Conservation (phyloP, 2,797 vertebrate species). For the Echiichthys vipera region DNA sequence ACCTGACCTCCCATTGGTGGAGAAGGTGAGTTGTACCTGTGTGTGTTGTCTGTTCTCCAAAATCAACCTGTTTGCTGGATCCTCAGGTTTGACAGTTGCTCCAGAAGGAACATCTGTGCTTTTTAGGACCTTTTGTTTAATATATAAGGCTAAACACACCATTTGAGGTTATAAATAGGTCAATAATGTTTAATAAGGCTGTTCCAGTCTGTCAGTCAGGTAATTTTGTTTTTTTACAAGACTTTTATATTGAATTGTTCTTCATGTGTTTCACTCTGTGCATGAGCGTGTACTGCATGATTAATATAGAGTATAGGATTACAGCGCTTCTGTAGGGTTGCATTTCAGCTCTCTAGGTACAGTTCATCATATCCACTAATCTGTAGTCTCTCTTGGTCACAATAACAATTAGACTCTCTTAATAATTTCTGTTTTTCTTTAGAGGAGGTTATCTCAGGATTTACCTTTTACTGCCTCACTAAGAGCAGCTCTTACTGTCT, state of each 20-base stretch:
- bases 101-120: neutral
- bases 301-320: slow-evolving; percentile 15
- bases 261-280: neutral
- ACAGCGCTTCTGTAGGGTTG: neutral
- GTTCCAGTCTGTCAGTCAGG: slow-evolving; percentile 16
- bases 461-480: neutral
- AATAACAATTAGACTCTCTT: neutral
- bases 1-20: slow-evolving; percentile 77
- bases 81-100: neutral
- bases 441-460: slow-evolving; percentile 3
- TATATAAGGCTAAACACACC: slow-evolving; percentile 33
- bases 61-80: neutral
- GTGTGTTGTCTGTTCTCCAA: neutral
- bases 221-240: slow-evolving; percentile 30
- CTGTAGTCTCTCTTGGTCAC: neutral
- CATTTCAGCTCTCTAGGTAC: slow-evolving; percentile 5
- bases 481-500: slow-evolving; percentile 16
- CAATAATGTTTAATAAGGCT: slow-evolving; percentile 65
- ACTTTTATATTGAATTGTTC: slow-evolving; percentile 10
- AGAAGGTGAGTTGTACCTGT: slow-evolving; percentile 66
- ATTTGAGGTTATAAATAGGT: slow-evolving; percentile 58
- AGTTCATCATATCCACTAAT: neutral
- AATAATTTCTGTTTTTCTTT: neutral
- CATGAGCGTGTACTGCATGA: neutral
- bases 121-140: slow-evolving; percentile 16